Evolutionary conservation across 1,140 invertebrate genomes (phyloP), one percentile per base, ranked within the genome.

Genomic region (Ceratosolen fusciceps): DNA sequence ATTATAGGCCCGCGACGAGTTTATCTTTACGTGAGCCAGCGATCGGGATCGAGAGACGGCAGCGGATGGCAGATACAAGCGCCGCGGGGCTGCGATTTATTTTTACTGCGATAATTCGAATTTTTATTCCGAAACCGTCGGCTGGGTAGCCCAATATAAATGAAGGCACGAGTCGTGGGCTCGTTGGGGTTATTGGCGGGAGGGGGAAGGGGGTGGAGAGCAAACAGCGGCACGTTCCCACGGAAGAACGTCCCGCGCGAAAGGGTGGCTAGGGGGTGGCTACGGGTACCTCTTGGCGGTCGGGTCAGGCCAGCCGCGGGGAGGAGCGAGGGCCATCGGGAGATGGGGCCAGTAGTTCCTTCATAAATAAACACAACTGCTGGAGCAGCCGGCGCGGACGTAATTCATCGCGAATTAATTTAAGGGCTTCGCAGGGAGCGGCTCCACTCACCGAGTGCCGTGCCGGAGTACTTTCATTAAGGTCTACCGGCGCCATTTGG

Each of bases 341-440:
- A 88, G 87, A 88, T 88, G 84, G 70, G 80, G 75, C 87, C 85
- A 86, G n/a, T n/a, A n/a, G 84, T 88, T 89, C 86, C 86, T 89
- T 88, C 88, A 90, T 90, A 90, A 90, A 90, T 90, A 90, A 90
- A 90, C 88, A 90, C 89, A 90, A 89, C 88, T 90, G 86, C 87
- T 86, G 84, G 84, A 87, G 87, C 89, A 90, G 87, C 88, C 90
- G 89, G 89, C 84, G 88, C 87, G 83, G 88, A 88, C 89, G 89
- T 90, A 90, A 90, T 90, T 90, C 89, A 90, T 90, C 88, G 89
- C 85, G 88, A 90, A 90, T 90, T 90, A 90, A 90, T 90, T 90
- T 90, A 90, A 90, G 89, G 88, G 88, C 81, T 80, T 68, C 43
- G 68, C 56, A 72, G 56, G 2, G 43, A 31, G 39, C 29, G 43